These are phyloP conservation scores for Dyspetes luteomarginatus DNA, from an alignment of 2,888 invertebrate species.

Conservation along the genomic window DNA sequence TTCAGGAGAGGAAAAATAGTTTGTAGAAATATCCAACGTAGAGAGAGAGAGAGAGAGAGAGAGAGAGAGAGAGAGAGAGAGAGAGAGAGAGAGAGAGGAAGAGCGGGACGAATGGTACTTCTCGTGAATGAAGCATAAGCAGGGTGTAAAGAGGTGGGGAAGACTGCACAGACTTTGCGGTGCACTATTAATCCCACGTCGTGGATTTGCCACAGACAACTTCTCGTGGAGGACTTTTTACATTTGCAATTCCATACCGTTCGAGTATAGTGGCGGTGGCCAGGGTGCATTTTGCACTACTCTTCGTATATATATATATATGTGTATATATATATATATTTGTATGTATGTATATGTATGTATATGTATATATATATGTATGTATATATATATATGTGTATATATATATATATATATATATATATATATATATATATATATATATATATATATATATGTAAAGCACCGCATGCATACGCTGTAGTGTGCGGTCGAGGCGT, in stretches of 20 bases:
- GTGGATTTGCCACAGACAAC: slow-evolving; percentile 75
- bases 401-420: slow-evolving; percentile 7
- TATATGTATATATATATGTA: slow-evolving; percentile 11
- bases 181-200: slow-evolving; percentile 79
- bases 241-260: slow-evolving; percentile 73
- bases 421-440: slow-evolving; percentile 22
- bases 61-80: slow-evolving; percentile 8
- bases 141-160: slow-evolving; percentile 24
- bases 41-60: slow-evolving; percentile 17
- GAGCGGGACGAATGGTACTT: slow-evolving; percentile 29
- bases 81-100: slow-evolving; percentile 5
- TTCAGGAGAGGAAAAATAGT: slow-evolving; percentile 30
- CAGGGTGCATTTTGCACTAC: slow-evolving; percentile 60
- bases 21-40: slow-evolving; percentile 22
- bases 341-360: slow-evolving; percentile 12
- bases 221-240: slow-evolving; percentile 74
- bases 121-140: slow-evolving; percentile 28
- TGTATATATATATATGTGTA: slow-evolving; percentile 19
- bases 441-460: slow-evolving; percentile 3
- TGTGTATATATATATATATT: slow-evolving; percentile 8
- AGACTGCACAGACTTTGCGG: slow-evolving; percentile 64
- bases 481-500: slow-evolving; percentile 71
- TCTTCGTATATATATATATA: slow-evolving; percentile 26
- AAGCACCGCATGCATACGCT: slow-evolving; percentile 24
- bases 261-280: slow-evolving; percentile 20